A percentile compares a stretch with the other conserved stretches of the same genome.
Evolutionary conservation across 2,113 vertebrate genomes (phyloP).

Genomic region (Cygnus atratus): DNA sequence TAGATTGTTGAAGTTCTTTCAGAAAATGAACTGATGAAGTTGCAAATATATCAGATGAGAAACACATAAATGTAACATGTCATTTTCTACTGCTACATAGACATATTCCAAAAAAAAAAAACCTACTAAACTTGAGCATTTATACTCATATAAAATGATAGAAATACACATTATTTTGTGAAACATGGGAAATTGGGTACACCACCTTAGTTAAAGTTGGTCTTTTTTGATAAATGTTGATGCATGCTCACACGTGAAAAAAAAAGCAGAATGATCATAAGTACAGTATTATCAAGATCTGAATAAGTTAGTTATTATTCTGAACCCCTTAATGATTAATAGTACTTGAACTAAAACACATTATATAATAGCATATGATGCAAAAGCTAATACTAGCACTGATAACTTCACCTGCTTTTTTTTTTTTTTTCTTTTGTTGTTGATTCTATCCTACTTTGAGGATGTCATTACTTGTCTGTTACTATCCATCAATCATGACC

Average conservation of each 20-base stretch:
- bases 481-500: neutral
- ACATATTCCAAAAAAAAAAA: neutral
- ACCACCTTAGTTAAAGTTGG: neutral
- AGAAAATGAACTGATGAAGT: neutral
- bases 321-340: neutral
- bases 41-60: neutral
- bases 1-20: neutral
- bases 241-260: rapidly evolving
- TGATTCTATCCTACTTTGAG: neutral
- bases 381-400: neutral
- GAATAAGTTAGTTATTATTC: neutral
- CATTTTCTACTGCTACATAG: neutral
- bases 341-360: neutral
- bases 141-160: rapidly evolving
- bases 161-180: neutral
- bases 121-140: neutral
- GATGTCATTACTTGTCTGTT: neutral
- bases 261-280: neutral
- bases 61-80: neutral
- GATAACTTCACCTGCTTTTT: neutral
- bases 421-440: neutral
- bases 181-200: neutral
- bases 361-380: neutral
- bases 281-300: neutral
- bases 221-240: rapidly evolving